Conservation (phyloP, 2,113 vertebrate species). For the Xiphophorus maculatus region DNA sequence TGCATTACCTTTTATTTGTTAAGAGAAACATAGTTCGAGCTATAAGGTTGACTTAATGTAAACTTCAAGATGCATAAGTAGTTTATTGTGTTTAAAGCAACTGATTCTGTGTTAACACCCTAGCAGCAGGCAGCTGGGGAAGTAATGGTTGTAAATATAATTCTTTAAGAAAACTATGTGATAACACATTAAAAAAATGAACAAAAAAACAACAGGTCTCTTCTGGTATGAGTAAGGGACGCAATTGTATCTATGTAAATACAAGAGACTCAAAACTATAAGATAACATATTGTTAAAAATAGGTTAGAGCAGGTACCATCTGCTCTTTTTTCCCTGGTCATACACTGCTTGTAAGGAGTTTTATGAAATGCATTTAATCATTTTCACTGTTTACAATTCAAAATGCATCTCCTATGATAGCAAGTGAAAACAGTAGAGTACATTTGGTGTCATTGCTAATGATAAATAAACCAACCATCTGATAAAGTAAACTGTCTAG, state of each 20-base stretch:
- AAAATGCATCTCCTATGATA: conserved; percentile 85
- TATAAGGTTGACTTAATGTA: conserved; percentile 78
- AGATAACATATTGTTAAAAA: conserved; percentile 72
- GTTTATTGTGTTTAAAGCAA: conserved; percentile 70
- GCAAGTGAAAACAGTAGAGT: conserved; percentile 79
- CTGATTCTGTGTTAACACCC: conserved; percentile 75
- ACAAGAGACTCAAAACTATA: conserved; percentile 81
- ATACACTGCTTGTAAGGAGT: conserved; percentile 82
- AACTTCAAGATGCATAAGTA: conserved; percentile 73
- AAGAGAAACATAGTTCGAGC: conserved; percentile 71
- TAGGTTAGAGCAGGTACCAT: conserved; percentile 51
- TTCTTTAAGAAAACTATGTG: conserved; percentile 82
- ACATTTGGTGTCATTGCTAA: conserved; percentile 85
- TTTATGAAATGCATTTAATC: conserved; percentile 81
- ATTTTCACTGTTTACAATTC: conserved; percentile 86
- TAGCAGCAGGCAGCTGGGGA: conserved; percentile 85
- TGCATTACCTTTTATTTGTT: conserved; percentile 81
- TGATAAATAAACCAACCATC: conserved; percentile 91
- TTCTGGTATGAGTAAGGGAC: conserved; percentile 62
- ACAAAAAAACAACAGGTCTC: conserved; percentile 62
- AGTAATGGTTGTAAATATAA: conserved; percentile 83
- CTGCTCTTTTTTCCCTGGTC: conserved; percentile 63
- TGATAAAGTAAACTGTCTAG: conserved; percentile 58
- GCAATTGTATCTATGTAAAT: conserved; percentile 81
- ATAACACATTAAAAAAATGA: conserved; percentile 73